Evolutionary conservation across 2,888 invertebrate genomes (phyloP), one percentile per base, ranked within the genome.

Genomic region (Lasioglossum calceatum): DNA sequence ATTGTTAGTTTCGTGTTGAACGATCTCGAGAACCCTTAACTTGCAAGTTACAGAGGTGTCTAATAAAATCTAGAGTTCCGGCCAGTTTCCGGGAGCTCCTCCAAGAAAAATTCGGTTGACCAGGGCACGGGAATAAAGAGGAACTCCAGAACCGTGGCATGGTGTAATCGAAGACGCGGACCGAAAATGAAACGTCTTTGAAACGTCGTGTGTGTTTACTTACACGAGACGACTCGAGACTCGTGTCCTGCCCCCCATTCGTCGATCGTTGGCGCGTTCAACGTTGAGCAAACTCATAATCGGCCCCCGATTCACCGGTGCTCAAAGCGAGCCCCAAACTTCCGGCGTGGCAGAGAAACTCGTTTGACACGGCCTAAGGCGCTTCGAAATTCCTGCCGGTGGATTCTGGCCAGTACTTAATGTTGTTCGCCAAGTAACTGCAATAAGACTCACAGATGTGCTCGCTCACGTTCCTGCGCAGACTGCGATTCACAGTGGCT

Each of bases 281-380:
- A 85, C 75, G 70, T 77, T 73, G 73, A 82, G 91, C 82, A 89
- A 91, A 89, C 91, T 89, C 91, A 91, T 91, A 89, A 91, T 91
- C 91, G 91, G 89, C 74, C 77, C 79, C 67, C 87, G 86, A 78
- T 87, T 85, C 84, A 70, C 72, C 79, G 58, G 61, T 19, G 72
- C 83, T 89, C 87, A 87, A 89, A 91, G 86, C 83, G 81, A 80
- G 80, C 47, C 67, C 36, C 84, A 76, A 88, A 89, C 81, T 88
- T 87, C 73, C 80, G 36, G 14, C 42, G n/a, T 8, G 75, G 14
- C 19, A 79, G 74, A 81, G 83, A 74, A 87, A 87, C 87, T 91
- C 82, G 88, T 87, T 77, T 82, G 87, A 82, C 88, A 78, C 82
- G 73, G 78, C 91, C 83, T 72, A 79, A 76, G 85, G 90, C 91